These are phyloP conservation scores for Sebastes dallii DNA, from an alignment of 2,797 vertebrate genomes.

Conservation along the genomic window DNA sequence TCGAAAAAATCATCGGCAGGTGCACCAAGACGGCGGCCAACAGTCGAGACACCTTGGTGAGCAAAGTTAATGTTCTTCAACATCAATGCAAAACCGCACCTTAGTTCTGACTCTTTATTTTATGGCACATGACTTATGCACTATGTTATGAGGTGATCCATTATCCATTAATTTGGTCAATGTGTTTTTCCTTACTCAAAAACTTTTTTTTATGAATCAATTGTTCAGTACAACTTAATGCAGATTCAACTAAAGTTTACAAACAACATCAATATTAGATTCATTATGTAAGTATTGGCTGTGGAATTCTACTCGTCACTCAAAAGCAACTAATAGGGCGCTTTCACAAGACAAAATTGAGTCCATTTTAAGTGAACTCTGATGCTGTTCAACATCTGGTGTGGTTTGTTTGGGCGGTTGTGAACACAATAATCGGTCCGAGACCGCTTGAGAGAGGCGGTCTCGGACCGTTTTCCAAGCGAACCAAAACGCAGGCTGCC, in stretches of 20 bases:
- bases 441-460: no score
- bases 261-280: not conserved
- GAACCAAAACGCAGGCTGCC: no score
- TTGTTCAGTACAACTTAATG: not conserved
- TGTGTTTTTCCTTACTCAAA: not conserved
- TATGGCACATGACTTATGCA: not conserved
- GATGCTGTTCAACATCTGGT: no score
- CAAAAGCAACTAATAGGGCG: not conserved
- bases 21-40: constrained; percentile 95
- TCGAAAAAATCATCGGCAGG: constrained; percentile 95
- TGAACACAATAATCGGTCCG: no score
- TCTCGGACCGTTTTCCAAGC: no score
- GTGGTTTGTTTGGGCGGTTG: no score
- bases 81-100: not conserved
- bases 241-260: not conserved
- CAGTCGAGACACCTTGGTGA: constrained; percentile 90
- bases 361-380: no score
- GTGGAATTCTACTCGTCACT: not conserved
- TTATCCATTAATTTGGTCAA: not conserved
- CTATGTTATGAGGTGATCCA: not conserved
- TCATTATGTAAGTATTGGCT: not conserved
- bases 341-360: no score
- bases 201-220: not conserved
- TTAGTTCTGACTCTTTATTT: not conserved
- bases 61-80: constrained; percentile 18